Percentiles rank a stretch among this genome's conserved stretches.
Conservation (phyloP, 1,140 invertebrate genomes). For the Lasioglossum baleicum region DNA sequence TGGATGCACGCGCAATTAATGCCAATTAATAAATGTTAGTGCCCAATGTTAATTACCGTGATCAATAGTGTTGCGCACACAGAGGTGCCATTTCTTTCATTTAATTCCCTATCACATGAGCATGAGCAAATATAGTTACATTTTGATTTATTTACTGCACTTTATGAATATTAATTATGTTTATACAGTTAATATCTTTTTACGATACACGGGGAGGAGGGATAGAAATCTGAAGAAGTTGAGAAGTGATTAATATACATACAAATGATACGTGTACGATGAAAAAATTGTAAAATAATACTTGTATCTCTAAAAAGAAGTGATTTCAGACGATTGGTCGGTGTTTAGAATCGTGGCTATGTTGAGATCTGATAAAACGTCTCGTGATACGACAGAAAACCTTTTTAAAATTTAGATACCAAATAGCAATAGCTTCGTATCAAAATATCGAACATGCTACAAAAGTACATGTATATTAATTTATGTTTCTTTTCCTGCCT, state of each 20-base stretch:
- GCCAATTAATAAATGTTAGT: conserved; percentile 42
- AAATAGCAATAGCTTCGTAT: conserved; percentile 26
- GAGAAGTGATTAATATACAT: conserved; percentile 38
- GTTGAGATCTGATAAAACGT: not conserved
- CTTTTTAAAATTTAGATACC: conserved; percentile 28
- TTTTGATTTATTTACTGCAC: conserved; percentile 57
- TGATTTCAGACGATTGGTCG: conserved; percentile 38
- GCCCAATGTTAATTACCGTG: conserved; percentile 39
- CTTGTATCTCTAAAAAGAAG: conserved; percentile 34
- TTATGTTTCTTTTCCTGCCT: conserved; percentile 33
- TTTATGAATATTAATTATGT: conserved; percentile 54
- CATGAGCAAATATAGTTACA: conserved; percentile 65
- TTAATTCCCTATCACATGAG: conserved; percentile 71
- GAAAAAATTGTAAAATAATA: conserved; percentile 46
- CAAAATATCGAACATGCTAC: conserved; percentile 29
- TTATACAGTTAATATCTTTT: conserved; percentile 45
- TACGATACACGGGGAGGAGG: conserved; percentile 12
- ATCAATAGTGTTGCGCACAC: conserved; percentile 39
- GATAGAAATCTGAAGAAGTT: conserved; percentile 43
- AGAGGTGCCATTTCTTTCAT: conserved; percentile 50
- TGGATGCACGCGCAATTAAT: conserved; percentile 33
- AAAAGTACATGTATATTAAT: conserved; percentile 31
- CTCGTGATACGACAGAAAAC: conserved; percentile 23
- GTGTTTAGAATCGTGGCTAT: conserved; percentile 16
- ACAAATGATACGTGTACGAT: conserved; percentile 34